phyloP scores from a whole-genome alignment of 2,113 vertebrate species.

The Ciconia boyciana region DNA sequence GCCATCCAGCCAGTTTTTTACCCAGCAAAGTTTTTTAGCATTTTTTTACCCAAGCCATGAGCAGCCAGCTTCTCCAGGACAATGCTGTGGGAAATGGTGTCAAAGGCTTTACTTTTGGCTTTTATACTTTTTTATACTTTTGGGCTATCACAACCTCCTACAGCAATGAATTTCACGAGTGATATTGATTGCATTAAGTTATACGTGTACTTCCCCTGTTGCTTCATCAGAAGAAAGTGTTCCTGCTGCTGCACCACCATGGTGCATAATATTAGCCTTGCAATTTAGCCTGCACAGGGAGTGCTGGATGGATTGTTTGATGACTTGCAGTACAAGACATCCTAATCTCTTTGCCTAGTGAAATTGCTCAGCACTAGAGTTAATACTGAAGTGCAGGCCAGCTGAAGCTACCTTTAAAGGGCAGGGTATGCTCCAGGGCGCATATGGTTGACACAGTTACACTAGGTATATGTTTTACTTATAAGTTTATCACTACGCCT shows the following conservation, averaged over 20 bases:
- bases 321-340: background rate
- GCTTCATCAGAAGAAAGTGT: background rate
- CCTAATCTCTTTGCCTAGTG: background rate
- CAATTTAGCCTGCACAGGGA: background rate
- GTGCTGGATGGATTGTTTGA: background rate
- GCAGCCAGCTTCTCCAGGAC: too few species aligned
- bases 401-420: background rate
- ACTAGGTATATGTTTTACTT: background rate
- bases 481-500: background rate
- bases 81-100: too few species aligned
- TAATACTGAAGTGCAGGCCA: background rate
- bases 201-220: background rate
- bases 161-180: background rate
- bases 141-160: background rate
- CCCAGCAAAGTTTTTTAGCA: too few species aligned
- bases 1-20: too few species aligned
- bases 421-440: background rate
- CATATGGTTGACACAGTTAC: background rate
- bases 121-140: background rate
- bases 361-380: background rate
- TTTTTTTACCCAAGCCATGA: too few species aligned
- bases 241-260: background rate
- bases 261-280: background rate
- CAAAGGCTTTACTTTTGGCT: too few species aligned
- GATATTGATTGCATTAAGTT: background rate